A percentile compares a stretch with the other conserved stretches of the same genome.
Conservation (phyloP, 1,140 invertebrate species). For the Onthophagus taurus region DNA sequence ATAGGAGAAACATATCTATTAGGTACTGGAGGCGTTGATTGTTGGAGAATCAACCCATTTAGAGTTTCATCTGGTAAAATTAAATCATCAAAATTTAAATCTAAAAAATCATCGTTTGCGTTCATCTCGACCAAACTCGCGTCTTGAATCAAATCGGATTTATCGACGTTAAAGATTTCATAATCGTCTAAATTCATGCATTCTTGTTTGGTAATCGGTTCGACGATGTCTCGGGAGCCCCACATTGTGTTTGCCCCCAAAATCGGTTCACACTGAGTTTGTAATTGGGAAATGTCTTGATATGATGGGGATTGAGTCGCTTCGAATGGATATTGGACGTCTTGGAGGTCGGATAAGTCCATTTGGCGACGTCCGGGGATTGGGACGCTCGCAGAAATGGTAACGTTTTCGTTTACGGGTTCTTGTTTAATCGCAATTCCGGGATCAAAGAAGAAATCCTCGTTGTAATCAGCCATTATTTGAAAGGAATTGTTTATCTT, state of each 20-base stretch:
- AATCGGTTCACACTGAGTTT: conserved; percentile 34
- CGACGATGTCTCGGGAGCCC: conserved; percentile 21
- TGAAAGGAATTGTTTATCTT: too few species aligned
- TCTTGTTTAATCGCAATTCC: conserved; percentile 41
- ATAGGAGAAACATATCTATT: conserved; percentile 9
- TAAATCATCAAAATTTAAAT: conserved; percentile 78
- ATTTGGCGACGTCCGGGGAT: conserved; percentile 44
- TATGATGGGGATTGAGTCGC: conserved; percentile 34
- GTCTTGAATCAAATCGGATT: conserved; percentile 69
- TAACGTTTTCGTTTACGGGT: conserved; percentile 32
- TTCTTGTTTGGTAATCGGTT: conserved; percentile 43
- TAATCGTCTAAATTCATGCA: conserved; percentile 70
- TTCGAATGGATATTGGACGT: neutral
- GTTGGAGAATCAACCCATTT: neutral
- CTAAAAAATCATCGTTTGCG: conserved; percentile 72
- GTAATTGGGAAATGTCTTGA: conserved; percentile 36
- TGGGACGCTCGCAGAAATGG: conserved; percentile 46
- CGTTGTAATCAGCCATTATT: conserved; percentile 34
- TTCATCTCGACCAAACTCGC: conserved; percentile 82
- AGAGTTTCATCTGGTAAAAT: conserved; percentile 56
- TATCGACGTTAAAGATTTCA: conserved; percentile 83
- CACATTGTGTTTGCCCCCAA: conserved; percentile 36
- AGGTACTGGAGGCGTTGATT: conserved; percentile 13
- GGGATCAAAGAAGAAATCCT: conserved; percentile 38
- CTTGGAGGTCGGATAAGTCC: conserved; percentile 31